phyloP scores from a whole-genome alignment of 2,888 invertebrate species.

The Xanthostigma xanthostigma region DNA sequence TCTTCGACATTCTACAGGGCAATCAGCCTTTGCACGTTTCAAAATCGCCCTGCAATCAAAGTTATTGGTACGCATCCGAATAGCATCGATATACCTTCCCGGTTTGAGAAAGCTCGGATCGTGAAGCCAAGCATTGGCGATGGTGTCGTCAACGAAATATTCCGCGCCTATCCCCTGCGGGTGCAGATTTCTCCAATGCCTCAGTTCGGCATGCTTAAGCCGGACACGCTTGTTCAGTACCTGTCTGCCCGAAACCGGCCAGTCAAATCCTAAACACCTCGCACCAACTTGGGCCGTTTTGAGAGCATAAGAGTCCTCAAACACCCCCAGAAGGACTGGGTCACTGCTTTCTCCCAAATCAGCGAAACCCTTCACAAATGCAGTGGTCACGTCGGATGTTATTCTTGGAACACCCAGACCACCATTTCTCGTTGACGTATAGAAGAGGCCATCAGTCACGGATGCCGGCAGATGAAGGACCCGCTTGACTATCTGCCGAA shows the following conservation, averaged over 20 bases:
- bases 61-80: constrained; percentile 5
- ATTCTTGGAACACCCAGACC: constrained; percentile 20
- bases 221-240: constrained; percentile 4
- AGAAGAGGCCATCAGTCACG: constrained; percentile 15
- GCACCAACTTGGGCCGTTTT: constrained; percentile 15
- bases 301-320: constrained; percentile 11
- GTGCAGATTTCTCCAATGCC: constrained; percentile 13
- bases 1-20: constrained; percentile 6
- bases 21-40: too few species aligned
- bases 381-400: constrained; percentile 11
- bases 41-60: neutral
- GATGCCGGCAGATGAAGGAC: constrained; percentile 18
- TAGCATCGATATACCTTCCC: constrained; percentile 5
- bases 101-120: constrained; percentile 9
- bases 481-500: constrained; percentile 15
- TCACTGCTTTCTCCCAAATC: too few species aligned
- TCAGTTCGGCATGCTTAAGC: constrained; percentile 15
- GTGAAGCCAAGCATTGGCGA: constrained; percentile 9
- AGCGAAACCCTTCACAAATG: constrained; percentile 12
- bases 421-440: constrained; percentile 19
- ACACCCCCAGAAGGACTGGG: too few species aligned
- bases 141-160: constrained; percentile 13
- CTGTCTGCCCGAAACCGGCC: constrained; percentile 11
- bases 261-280: constrained; percentile 13
- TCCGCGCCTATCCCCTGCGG: constrained; percentile 18